Percentiles rank a stretch among this genome's conserved stretches.
phyloP scores from a whole-genome alignment of 2,797 vertebrate genomes.

The Mus minutoides region DNA sequence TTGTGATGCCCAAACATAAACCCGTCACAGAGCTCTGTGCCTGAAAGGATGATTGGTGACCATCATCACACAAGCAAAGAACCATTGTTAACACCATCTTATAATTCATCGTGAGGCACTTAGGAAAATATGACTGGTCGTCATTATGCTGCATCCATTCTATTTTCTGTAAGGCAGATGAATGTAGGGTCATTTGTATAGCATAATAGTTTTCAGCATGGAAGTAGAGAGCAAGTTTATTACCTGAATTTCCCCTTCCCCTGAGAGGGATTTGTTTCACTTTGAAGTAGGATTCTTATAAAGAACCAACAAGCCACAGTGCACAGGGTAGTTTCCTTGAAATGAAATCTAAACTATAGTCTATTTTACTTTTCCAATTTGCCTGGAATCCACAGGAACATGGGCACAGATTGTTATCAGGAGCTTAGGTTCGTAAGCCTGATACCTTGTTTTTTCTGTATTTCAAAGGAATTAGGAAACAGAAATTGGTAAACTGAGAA shows the following conservation, averaged over 20 bases:
- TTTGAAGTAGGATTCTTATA: constrained; percentile 36
- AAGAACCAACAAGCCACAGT: constrained; percentile 26
- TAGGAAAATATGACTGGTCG: not conserved
- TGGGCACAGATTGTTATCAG: not conserved
- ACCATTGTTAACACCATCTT: constrained; percentile 10
- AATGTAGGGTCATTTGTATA: constrained; percentile 8
- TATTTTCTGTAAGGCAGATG: constrained; percentile 1
- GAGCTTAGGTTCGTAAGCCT: not conserved
- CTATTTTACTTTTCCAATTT: constrained; percentile 26
- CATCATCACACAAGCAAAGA: not conserved
- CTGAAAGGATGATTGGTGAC: constrained; percentile 12
- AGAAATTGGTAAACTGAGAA: not conserved
- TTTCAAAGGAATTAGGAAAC: not conserved
- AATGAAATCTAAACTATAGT: not conserved
- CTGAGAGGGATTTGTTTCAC: constrained; percentile 42
- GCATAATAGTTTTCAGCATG: constrained; percentile 20
- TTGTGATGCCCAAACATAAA: not conserved
- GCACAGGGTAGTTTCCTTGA: constrained; percentile 3
- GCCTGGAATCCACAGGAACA: not conserved
- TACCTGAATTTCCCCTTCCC: constrained; percentile 18
- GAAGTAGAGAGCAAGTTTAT: constrained; percentile 27
- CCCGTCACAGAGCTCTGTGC: not conserved
- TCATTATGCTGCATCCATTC: not conserved
- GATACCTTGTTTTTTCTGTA: not conserved
- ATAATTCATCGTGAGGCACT: not conserved